Evolutionary conservation across 2,113 vertebrate genomes (phyloP).

Genomic region (Acinonyx jubatus): DNA sequence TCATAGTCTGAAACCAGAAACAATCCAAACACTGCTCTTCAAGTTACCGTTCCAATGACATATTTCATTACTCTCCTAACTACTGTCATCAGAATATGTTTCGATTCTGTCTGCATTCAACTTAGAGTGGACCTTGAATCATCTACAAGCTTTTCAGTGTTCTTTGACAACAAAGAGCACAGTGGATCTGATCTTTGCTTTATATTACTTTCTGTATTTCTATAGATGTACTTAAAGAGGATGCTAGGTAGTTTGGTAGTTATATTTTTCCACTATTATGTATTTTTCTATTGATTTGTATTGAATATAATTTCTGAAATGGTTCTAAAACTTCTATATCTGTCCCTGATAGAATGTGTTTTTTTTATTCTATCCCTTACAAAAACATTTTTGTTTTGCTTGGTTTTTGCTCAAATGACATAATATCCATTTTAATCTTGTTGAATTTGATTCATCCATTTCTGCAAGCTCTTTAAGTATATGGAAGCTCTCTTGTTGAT

Average conservation of each 20-base stretch:
- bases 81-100: neutral
- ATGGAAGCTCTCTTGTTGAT: neutral
- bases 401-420: neutral
- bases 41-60: neutral
- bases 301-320: neutral
- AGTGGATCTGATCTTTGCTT: neutral
- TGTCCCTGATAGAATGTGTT: neutral
- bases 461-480: neutral
- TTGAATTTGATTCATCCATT: neutral
- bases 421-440: neutral
- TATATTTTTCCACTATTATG: neutral
- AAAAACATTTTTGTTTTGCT: neutral
- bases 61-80: neutral
- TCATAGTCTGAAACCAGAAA: neutral
- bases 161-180: neutral
- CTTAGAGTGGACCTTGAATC: neutral
- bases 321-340: neutral
- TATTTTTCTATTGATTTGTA: neutral
- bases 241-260: neutral
- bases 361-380: neutral
- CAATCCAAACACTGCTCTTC: neutral
- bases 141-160: neutral
- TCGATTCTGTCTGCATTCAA: neutral
- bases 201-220: neutral
- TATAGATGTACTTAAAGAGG: neutral